Conservation (phyloP, 2,113 vertebrate species). For the Upupa epops region DNA sequence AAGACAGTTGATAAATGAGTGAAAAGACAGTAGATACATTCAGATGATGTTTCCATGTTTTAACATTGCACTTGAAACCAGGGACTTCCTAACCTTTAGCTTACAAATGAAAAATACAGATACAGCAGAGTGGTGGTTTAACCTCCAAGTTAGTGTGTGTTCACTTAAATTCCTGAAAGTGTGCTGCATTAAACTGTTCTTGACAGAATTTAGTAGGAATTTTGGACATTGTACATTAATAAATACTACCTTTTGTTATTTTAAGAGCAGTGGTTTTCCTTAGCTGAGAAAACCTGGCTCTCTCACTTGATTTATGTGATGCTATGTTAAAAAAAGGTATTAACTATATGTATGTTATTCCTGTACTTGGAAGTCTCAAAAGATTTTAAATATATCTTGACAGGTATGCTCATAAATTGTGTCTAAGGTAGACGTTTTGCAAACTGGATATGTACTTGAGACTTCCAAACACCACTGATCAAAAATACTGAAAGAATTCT, state of each 20-base stretch:
- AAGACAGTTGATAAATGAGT: not conserved
- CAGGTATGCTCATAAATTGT: conserved; percentile 51
- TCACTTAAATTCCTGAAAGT: conserved; percentile 14
- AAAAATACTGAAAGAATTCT: conserved; percentile 46
- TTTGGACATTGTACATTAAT: conserved; percentile 37
- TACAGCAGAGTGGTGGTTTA: not conserved
- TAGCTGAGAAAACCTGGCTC: conserved; percentile 3
- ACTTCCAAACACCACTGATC: conserved; percentile 59
- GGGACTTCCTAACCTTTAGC: not conserved
- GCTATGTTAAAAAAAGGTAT: conserved; percentile 36
- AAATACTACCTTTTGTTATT: conserved; percentile 57
- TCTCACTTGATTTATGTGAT: conserved; percentile 58
- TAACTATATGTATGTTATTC: conserved; percentile 51
- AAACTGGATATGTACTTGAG: conserved; percentile 20
- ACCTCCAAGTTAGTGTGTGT: not conserved
- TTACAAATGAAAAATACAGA: not conserved
- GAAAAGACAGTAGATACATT: not conserved
- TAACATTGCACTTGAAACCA: not conserved
- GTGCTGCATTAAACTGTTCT: not conserved
- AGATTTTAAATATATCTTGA: conserved; percentile 52
- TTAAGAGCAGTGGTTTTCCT: conserved; percentile 58
- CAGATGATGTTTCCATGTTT: not conserved
- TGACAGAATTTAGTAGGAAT: conserved; percentile 51
- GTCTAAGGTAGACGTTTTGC: conserved; percentile 50
- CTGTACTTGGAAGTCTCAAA: conserved; percentile 50